A percentile compares a stretch with the other conserved stretches of the same genome.
These are phyloP conservation scores for Laspeyria flexula DNA, from an alignment of 2,888 invertebrate genomes.

Conservation along the genomic window DNA sequence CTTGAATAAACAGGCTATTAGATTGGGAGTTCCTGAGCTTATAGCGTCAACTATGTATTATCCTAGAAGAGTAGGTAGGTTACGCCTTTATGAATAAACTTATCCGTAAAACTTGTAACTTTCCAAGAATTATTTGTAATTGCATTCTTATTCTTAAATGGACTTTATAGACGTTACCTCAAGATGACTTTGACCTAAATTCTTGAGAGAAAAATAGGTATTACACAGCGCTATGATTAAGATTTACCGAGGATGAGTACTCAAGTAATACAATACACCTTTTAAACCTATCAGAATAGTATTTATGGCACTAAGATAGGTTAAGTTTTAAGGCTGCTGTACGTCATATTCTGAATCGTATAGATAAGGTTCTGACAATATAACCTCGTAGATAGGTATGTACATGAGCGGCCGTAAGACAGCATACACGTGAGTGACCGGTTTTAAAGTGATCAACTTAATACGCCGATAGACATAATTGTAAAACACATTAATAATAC, in stretches of 20 bases:
- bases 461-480: no score
- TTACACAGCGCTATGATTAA: background rate
- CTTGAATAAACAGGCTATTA: no score
- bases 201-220: background rate
- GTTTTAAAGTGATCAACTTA: no score
- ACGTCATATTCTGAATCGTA: background rate
- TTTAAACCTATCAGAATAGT: constrained; percentile 22
- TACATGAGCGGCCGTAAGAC: no score
- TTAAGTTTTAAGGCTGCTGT: background rate
- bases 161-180: background rate
- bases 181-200: background rate
- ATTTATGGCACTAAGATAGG: constrained; percentile 7
- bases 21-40: no score
- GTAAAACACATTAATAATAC: no score
- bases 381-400: background rate
- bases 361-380: background rate
- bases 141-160: background rate
- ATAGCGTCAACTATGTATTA: no score
- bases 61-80: no score
- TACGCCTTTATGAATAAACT: background rate
- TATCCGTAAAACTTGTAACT: background rate
- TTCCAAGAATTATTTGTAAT: background rate
- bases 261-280: constrained; percentile 9
- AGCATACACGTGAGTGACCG: no score
- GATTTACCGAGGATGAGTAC: background rate